Evolutionary conservation across 2,888 invertebrate genomes (phyloP).

Genomic region (Linyphia triangularis): DNA sequence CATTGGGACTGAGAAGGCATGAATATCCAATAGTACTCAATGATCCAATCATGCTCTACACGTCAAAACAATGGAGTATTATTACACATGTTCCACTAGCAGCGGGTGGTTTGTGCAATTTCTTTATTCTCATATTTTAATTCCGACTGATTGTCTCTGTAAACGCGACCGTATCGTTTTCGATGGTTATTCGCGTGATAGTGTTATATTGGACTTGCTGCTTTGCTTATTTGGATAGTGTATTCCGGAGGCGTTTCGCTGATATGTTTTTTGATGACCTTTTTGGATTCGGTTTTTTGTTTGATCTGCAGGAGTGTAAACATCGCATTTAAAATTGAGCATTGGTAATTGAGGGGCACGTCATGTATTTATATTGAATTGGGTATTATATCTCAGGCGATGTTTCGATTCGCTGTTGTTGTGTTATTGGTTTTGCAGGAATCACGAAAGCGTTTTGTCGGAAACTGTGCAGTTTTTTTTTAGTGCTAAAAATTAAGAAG

Average conservation of each 20-base stretch:
- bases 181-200: slow-evolving; percentile 60
- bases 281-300: slow-evolving; percentile 42
- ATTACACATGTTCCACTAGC: neutral
- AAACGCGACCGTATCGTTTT: slow-evolving; percentile 53
- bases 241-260: slow-evolving; percentile 38
- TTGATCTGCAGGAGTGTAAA: slow-evolving; percentile 40
- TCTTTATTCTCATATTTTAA: slow-evolving; percentile 5
- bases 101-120: neutral
- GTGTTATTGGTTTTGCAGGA: neutral
- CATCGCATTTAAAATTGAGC: slow-evolving; percentile 59
- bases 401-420: neutral
- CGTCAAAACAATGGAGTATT: slow-evolving; percentile 49
- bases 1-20: slow-evolving; percentile 52
- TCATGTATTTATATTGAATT: neutral
- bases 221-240: slow-evolving; percentile 58
- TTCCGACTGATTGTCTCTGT: slow-evolving; percentile 29
- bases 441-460: too few relatives aligned
- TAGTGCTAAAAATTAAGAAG: too few relatives aligned
- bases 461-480: too few relatives aligned
- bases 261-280: slow-evolving; percentile 66
- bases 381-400: neutral
- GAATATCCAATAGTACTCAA: slow-evolving; percentile 60
- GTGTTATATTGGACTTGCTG: slow-evolving; percentile 21
- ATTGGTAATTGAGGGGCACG: slow-evolving; percentile 16
- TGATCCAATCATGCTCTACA: slow-evolving; percentile 60